Conservation (phyloP, 2,888 invertebrate species). For the Parapristionchus giblindavisi region DNA sequence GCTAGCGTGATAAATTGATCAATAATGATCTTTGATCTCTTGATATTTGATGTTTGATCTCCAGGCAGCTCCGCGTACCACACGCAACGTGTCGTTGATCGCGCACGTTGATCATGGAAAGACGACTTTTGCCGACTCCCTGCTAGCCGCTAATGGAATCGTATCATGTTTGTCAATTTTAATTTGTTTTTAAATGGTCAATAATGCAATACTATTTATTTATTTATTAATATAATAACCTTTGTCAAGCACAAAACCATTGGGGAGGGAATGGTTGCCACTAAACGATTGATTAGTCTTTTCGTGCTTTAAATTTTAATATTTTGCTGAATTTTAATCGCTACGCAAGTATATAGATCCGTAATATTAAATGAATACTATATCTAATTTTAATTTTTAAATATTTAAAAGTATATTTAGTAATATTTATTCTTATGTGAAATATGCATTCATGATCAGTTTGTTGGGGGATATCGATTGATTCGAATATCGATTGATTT, state of each 20-base stretch:
- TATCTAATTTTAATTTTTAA: neutral
- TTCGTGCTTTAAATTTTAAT: too few relatives aligned
- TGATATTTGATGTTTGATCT: neutral
- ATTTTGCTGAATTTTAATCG: too few relatives aligned
- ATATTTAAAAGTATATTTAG: too few relatives aligned
- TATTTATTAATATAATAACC: too few relatives aligned
- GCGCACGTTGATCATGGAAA: slow-evolving; percentile 69
- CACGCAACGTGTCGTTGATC: slow-evolving; percentile 68
- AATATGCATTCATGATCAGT: too few relatives aligned
- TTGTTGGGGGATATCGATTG: too few relatives aligned
- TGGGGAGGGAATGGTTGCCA: too few relatives aligned
- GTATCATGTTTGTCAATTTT: slow-evolving; percentile 48
- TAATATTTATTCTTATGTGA: too few relatives aligned
- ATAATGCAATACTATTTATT: too few relatives aligned
- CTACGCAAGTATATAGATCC: neutral
- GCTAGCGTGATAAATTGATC: neutral
- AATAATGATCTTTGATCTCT: neutral
- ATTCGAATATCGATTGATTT: too few relatives aligned
- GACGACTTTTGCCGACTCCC: slow-evolving; percentile 66
- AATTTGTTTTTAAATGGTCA: slow-evolving; percentile 17
- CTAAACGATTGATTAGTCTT: too few relatives aligned
- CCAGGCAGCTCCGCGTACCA: slow-evolving; percentile 55
- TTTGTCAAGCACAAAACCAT: too few relatives aligned
- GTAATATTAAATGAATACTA: neutral
- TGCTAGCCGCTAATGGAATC: slow-evolving; percentile 54